Evolutionary conservation across 2,113 vertebrate species (phyloP).

Genomic region (Gopherus evgoodei): DNA sequence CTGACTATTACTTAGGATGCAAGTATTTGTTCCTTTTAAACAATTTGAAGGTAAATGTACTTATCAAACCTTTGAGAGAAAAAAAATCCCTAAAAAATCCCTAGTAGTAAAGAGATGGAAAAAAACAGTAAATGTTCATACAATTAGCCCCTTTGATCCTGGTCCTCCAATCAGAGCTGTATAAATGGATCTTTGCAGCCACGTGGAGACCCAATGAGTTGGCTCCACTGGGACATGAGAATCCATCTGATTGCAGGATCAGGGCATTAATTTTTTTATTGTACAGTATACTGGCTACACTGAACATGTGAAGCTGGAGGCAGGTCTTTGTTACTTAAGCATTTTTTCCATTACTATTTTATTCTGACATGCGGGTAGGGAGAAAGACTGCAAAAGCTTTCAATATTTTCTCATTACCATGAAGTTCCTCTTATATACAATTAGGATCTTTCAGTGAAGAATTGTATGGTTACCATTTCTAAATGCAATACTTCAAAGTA

Average conservation of each 20-base stretch:
- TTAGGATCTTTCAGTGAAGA: not conserved
- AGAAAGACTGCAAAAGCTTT: not conserved
- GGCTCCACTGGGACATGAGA: too few species aligned
- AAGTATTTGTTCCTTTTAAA: not conserved
- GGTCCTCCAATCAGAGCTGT: not conserved
- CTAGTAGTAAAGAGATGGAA: not conserved
- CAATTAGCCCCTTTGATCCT: too few species aligned
- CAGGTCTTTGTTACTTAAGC: too few species aligned
- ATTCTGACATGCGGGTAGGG: too few species aligned
- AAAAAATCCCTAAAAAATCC: not conserved
- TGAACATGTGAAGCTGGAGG: too few species aligned
- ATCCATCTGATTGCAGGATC: too few species aligned
- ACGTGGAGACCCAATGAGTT: not conserved
- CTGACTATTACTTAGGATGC: not conserved
- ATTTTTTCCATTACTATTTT: too few species aligned
- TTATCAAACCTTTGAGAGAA: not conserved
- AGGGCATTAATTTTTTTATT: too few species aligned
- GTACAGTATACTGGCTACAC: too few species aligned
- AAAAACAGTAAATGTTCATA: too few species aligned
- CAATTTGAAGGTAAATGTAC: not conserved
- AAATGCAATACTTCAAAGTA: not conserved
- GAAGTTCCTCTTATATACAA: not conserved
- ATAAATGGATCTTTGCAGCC: not conserved
- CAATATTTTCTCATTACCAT: not conserved
- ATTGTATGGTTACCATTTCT: not conserved